These are phyloP conservation scores for Tortrix viridana DNA, from an alignment of 2,888 invertebrate genomes.

Conservation along the genomic window DNA sequence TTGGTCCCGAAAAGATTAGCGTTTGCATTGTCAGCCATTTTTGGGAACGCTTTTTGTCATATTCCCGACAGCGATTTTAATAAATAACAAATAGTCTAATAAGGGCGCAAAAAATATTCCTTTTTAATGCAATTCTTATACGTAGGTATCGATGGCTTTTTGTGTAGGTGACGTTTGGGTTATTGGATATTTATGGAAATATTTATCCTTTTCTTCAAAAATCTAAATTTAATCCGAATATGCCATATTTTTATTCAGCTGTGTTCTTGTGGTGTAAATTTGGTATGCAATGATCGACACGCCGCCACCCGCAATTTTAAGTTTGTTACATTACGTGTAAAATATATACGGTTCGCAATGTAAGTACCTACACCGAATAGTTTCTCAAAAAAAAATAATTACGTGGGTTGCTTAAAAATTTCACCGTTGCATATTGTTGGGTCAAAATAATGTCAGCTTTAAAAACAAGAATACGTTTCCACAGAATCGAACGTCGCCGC, in stretches of 20 bases:
- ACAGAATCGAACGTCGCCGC: conserved; percentile 22
- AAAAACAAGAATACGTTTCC: neutral
- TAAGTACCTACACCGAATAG: no score
- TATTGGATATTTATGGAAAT: conserved; percentile 35
- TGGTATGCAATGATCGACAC: no score
- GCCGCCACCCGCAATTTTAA: no score
- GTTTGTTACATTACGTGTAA: no score
- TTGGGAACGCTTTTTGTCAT: conserved; percentile 64
- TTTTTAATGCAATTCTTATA: conserved; percentile 64
- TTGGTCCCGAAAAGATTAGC: conserved; percentile 76
- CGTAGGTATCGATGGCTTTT: conserved; percentile 51
- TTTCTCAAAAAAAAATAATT: no score
- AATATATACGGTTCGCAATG: no score
- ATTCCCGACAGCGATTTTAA: conserved; percentile 73
- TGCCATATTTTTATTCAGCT: no score
- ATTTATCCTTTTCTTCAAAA: conserved; percentile 11
- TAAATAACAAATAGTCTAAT: conserved; percentile 77
- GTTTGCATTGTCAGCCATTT: conserved; percentile 74
- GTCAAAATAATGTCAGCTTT: neutral
- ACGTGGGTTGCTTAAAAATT: no score
- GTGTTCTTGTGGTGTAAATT: no score
- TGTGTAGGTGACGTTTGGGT: conserved; percentile 38
- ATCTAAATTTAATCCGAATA: no score
- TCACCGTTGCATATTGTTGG: neutral
- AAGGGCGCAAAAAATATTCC: conserved; percentile 59